A percentile compares a stretch with the other conserved stretches of the same genome.
These are phyloP conservation scores for Turritopsis rubra DNA, from an alignment of 30 jellyfish, hydroid and myxozoan genomes.

Conservation along the genomic window DNA sequence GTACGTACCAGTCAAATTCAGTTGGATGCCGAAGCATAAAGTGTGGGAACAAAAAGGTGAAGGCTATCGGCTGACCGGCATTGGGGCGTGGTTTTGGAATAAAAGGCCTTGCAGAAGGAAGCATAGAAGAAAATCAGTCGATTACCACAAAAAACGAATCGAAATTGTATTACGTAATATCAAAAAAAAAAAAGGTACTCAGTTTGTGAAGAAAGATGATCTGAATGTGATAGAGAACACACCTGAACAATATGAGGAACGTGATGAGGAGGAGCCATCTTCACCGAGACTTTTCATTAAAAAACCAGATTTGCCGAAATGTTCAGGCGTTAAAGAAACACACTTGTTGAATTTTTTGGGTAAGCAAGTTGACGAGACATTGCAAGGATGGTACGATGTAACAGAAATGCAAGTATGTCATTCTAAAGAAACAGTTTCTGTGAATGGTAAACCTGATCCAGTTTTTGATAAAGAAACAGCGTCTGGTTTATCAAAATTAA, in stretches of 20 bases:
- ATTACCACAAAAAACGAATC: slow-evolving; percentile 8
- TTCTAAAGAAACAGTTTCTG: background rate
- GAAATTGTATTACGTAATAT: slow-evolving; percentile 15
- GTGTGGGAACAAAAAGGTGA: slow-evolving; percentile 95
- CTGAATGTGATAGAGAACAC: slow-evolving; percentile 27
- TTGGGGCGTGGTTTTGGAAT: slow-evolving; percentile 89
- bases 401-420: background rate
- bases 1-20: slow-evolving; percentile 75
- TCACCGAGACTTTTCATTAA: background rate
- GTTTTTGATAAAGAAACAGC: background rate
- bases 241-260: slow-evolving; percentile 29
- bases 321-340: background rate
- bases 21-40: slow-evolving; percentile 90
- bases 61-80: slow-evolving; percentile 73
- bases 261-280: slow-evolving; percentile 24
- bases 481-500: background rate
- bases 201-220: slow-evolving; percentile 27
- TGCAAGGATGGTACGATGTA: background rate
- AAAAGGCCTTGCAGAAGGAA: slow-evolving; percentile 17
- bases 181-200: slow-evolving; percentile 32
- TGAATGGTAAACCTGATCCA: background rate
- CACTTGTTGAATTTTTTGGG: background rate
- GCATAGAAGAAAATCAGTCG: background rate
- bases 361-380: background rate
- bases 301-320: background rate